phyloP scores from a whole-genome alignment of 2,888 invertebrate species.

The Napeogenes sylphis region DNA sequence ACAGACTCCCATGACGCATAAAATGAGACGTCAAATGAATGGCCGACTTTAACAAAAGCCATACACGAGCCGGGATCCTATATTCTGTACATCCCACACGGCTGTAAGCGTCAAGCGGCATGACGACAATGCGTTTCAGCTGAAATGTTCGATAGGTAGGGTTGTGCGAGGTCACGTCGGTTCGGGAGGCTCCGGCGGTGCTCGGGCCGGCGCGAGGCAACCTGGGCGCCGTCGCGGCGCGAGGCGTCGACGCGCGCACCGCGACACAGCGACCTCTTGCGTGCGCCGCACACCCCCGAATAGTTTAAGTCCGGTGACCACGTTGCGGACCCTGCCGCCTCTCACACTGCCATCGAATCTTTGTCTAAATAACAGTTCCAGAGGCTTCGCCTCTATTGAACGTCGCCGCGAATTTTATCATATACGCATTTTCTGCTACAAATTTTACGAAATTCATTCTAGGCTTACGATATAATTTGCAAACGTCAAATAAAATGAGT shows the following conservation, averaged over 20 bases:
- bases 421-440: conserved; percentile 34
- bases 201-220: conserved; percentile 47
- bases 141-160: conserved; percentile 63
- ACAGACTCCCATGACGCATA: not conserved
- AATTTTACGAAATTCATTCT: conserved; percentile 41
- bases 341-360: conserved; percentile 70
- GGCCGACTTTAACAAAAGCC: conserved; percentile 7
- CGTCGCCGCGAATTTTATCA: conserved; percentile 52
- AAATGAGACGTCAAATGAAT: conserved; percentile 7
- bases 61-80: conserved; percentile 2
- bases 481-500: conserved; percentile 53
- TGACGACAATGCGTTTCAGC: conserved; percentile 63
- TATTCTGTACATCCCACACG: not conserved
- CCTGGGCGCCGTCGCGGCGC: conserved; percentile 52
- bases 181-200: conserved; percentile 48
- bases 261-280: conserved; percentile 60
- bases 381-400: conserved; percentile 57
- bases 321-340: conserved; percentile 70
- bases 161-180: conserved; percentile 72
- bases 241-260: conserved; percentile 52
- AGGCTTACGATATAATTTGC: conserved; percentile 42
- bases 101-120: conserved; percentile 33
- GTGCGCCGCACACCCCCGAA: conserved; percentile 65
- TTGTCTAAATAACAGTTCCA: conserved; percentile 65
- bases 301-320: conserved; percentile 66